These are phyloP conservation scores for Terrapene triunguis DNA, from an alignment of 2,113 vertebrate species.

Conservation along the genomic window DNA sequence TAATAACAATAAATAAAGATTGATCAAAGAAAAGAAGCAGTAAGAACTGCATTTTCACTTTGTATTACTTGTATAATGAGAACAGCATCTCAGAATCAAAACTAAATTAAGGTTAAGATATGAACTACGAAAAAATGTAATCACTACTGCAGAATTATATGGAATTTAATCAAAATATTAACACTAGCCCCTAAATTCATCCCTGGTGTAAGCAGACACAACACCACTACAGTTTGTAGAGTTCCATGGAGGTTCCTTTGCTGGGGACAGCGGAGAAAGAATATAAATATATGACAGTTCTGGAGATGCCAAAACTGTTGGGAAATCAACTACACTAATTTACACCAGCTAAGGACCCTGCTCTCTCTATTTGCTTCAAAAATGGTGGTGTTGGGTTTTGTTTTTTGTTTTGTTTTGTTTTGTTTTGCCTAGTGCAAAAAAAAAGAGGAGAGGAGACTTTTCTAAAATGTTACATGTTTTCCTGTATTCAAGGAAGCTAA, in stretches of 20 bases:
- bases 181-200: not conserved
- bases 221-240: not conserved
- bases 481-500: not conserved
- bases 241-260: not conserved
- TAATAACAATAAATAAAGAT: slow-evolving; percentile 17
- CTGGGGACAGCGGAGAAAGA: not conserved
- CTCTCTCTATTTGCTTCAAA: not conserved
- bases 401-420: slow-evolving; percentile 29
- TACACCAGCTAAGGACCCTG: not conserved
- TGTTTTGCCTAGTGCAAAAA: not conserved
- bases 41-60: slow-evolving; percentile 46
- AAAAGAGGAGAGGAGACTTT: not conserved
- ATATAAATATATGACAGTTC: slow-evolving; percentile 5
- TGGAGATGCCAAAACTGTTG: slow-evolving; percentile 11
- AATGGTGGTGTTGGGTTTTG: not conserved
- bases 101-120: not conserved
- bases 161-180: not conserved
- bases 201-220: not conserved
- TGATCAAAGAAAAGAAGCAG: not conserved
- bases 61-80: not conserved
- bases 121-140: slow-evolving; percentile 17
- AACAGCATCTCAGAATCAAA: not conserved
- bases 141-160: not conserved
- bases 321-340: not conserved
- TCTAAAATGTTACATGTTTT: not conserved